Conservation (phyloP, 2,113 vertebrate species). For the Seriola quinqueradiata region DNA sequence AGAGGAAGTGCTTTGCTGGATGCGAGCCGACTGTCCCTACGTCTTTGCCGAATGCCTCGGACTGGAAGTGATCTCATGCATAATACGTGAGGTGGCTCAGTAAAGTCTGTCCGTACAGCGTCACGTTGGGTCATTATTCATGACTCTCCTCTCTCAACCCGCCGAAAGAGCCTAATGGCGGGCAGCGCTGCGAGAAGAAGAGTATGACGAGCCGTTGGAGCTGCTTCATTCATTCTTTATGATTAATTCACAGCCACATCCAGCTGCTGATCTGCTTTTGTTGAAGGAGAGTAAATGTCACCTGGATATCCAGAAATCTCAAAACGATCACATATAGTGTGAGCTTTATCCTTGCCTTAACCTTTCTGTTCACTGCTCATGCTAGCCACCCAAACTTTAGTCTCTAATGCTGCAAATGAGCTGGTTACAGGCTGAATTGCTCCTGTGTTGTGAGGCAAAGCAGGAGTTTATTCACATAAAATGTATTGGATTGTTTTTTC, state of each 20-base stretch:
- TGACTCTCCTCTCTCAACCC: conserved; percentile 7
- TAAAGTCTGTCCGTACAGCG: conserved; percentile 18
- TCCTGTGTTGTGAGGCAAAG: neutral
- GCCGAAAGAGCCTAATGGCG: conserved; percentile 12
- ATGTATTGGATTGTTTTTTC: neutral
- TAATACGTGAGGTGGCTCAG: conserved; percentile 62
- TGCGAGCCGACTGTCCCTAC: neutral
- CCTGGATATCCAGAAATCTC: neutral
- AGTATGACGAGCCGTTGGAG: neutral
- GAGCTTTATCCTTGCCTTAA: neutral
- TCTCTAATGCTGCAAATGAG: neutral
- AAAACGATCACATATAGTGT: neutral
- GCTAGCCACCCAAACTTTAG: neutral
- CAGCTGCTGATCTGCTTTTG: neutral
- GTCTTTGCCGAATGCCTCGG: conserved; percentile 26
- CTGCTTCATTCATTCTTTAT: neutral
- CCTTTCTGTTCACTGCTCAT: neutral
- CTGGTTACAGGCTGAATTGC: neutral
- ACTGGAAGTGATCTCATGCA: conserved; percentile 68
- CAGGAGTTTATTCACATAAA: neutral
- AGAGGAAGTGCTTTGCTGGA: conserved; percentile 14
- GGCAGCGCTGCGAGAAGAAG: neutral
- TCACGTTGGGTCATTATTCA: conserved; percentile 58
- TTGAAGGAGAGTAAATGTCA: conserved; percentile 2
- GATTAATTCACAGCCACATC: neutral